Evolutionary conservation across 2,113 vertebrate species (phyloP).

Genomic region (Pollachius pollachius): DNA sequence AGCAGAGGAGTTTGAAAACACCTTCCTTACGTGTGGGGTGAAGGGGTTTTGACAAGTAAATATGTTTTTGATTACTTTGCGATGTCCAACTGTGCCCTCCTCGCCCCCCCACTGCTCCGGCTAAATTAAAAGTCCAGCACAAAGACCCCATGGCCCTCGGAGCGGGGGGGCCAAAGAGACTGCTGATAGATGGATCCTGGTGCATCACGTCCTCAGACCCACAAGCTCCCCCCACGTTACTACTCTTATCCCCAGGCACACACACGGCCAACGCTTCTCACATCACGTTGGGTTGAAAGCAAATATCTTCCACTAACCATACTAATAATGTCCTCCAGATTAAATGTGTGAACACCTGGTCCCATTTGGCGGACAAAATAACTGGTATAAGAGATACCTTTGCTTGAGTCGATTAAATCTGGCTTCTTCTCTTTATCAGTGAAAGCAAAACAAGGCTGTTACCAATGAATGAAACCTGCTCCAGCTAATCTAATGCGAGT

Average conservation of each 20-base stretch:
- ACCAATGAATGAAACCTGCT: not conserved
- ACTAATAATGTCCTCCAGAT: no score
- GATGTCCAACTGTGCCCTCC: conserved; percentile 38
- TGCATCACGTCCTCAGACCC: no score
- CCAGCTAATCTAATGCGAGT: not conserved
- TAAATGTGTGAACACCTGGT: no score
- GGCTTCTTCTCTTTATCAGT: no score
- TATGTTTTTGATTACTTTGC: conserved; percentile 57
- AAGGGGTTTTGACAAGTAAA: conserved; percentile 56
- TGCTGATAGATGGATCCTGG: conserved; percentile 1
- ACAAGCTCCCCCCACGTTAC: no score
- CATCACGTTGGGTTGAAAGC: no score
- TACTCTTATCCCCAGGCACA: no score
- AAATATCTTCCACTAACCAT: no score
- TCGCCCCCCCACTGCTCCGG: conserved; percentile 33
- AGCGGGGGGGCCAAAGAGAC: conserved; percentile 12
- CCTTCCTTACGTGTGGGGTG: conserved; percentile 32
- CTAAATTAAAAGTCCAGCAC: conserved; percentile 40
- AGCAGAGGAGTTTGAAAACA: conserved; percentile 52
- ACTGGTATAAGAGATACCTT: no score
- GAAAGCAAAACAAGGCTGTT: not conserved
- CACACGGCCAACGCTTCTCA: no score
- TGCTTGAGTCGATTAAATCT: no score
- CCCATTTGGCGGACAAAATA: no score
- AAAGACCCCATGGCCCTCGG: conserved; percentile 29